Base-by-base conservation (phyloP, 2,113 vertebrate genomes). In the Callorhinus ursinus region DNA sequence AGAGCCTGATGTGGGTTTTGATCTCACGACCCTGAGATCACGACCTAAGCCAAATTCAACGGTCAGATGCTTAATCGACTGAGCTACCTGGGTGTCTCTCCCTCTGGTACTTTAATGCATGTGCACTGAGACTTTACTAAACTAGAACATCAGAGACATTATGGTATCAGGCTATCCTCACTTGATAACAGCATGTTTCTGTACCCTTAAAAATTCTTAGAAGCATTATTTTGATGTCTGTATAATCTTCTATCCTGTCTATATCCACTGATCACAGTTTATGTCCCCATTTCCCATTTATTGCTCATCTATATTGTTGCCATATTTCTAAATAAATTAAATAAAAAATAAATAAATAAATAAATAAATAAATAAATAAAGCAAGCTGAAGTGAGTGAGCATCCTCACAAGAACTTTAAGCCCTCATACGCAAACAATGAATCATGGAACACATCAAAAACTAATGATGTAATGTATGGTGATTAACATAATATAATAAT, bases 41-140 rank as follows among this genome's bases (percentile, higher is more conserved):
- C 36, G 67, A 69, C 33, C 18, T 69, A 33, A 69, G 15, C 67
- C 8, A 36, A 69, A 10, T 36, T 69, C 67, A 36, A n/a, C 33
- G 36, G 33, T 69, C 67, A 69, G 67, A 69, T n/a, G 67, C 33
- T 69, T n/a, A 36, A 69, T 16, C 9, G 33, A 10, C 67, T 10
- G 67, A 69, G 67, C 33, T 9, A 69, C 33, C 67, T 13, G 36
- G 7, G 67, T 19, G 33, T n/a, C 67, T 33, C 18, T 69, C 67
- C 18, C 33, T 18, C 5, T 1, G 7, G 14, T 5, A 2, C 57
- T 2, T 13, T 2, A 3, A 2, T 6, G 7, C 8, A 36, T 0
- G 0, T 1, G 21, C 9, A 13, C 5, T 0, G 22, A 36, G 0
- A 12, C 1, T 36, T 53, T 1, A 19, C 16, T 24, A 4, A 15